Evolutionary conservation across 2,888 invertebrate genomes (phyloP), one percentile per base, ranked within the genome.

Genomic region (Acleris emargana): DNA sequence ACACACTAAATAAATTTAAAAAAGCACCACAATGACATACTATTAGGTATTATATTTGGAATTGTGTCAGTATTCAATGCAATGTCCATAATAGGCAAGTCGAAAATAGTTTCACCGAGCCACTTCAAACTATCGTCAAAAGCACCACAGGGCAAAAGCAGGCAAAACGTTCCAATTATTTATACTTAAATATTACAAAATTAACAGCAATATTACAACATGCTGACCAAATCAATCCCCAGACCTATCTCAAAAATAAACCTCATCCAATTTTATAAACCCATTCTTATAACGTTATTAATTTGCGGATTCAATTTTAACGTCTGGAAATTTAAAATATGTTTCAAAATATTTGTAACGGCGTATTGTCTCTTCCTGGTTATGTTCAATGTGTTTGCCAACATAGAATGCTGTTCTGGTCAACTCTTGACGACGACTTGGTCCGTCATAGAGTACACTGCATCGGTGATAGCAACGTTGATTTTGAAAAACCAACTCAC

Each of bases 251-350:
- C 62, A 69, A 67, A 69, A 74, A 51, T 62, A 69, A 62, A 66
- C 52, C 68, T 83, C 25, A 70, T 76, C 2, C 55, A 69, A 16
- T 69, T 83, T 6, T 88, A 84, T 58, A 77, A 78, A 53, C 74
- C 79, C 0, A 71, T 89, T 17, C 61, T 90, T 1, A 67, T 83
- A 2, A 25, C 79, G 11, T 70, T 91, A 16, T 67, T 87, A 0
- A 68, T 88, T 1, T 86, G 83, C 66, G 91, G 91, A 1, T 89
- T 82, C 62, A 83, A 90, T 72, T 87, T 84, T 7, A 80, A 81
- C 64, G 72, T 81, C 9, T 84, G 80, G 59, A 79, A 78, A 58
- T 69, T 74, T 5, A 80, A 73, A 7, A 53, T 73, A 0, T 51
- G 75, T 16, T 67, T 75, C 0, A 79, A 74, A 66, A 43, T 74